A percentile compares a stretch with the other conserved stretches of the same genome.
These are phyloP conservation scores for Fringilla coelebs DNA, from an alignment of 2,797 vertebrate species.

Conservation along the genomic window DNA sequence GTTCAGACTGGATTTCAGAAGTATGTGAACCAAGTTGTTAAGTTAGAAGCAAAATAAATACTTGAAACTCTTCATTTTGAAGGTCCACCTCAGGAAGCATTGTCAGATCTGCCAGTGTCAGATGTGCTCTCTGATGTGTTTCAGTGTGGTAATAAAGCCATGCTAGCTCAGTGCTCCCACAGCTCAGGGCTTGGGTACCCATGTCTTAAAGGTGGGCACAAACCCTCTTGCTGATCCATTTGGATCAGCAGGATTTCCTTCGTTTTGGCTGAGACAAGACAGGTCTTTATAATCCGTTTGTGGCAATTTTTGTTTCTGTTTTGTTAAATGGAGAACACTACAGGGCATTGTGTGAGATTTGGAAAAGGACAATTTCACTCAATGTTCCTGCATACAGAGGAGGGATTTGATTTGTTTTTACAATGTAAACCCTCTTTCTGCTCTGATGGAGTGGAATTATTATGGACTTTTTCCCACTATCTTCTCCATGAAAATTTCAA, in stretches of 20 bases:
- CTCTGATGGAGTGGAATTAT: background rate
- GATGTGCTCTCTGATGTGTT: background rate
- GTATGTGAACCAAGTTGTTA: background rate
- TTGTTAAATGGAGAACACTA: background rate
- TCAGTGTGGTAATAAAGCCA: accelerated
- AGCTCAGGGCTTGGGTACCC: background rate
- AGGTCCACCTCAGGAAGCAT: background rate
- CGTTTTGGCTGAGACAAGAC: background rate
- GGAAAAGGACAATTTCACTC: background rate
- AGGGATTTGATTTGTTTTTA: background rate
- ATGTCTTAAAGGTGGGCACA: background rate
- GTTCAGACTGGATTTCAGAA: background rate
- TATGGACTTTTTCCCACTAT: accelerated
- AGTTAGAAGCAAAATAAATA: background rate
- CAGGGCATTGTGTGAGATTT: background rate
- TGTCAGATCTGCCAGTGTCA: background rate
- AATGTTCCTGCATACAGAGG: background rate
- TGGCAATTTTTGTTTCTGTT: background rate
- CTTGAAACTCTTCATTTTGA: background rate
- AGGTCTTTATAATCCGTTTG: background rate
- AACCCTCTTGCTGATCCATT: background rate
- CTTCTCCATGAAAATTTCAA: background rate
- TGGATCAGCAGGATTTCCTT: background rate
- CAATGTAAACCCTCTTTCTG: background rate
- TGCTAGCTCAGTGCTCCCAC: too few relatives aligned